Evolutionary conservation across 2,113 vertebrate genomes (phyloP), one percentile per base, ranked within the genome.

Genomic region (Vicugna pacos): DNA sequence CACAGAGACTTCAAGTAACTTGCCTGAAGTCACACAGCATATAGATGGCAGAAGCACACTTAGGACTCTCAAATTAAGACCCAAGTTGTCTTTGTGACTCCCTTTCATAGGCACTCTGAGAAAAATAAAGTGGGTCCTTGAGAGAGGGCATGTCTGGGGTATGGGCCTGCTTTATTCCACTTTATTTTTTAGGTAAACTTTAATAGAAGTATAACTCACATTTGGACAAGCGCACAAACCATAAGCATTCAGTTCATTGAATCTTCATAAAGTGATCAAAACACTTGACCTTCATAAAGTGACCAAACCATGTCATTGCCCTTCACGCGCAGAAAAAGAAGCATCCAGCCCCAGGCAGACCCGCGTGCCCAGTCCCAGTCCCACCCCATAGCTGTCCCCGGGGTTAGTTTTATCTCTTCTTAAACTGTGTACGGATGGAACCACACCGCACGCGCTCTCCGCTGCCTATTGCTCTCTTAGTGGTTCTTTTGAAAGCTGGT

Each of bases 401-500:
- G 0, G 56, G 9, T 8, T 1, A 9, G 1, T n/a, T 7, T 67
- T 4, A 17, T 13, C 56, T 46, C 76, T 46, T 48, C 26, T 30
- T 3, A 20, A 24, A 2, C n/a, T 2, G 7, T 11, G 1, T 1
- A 7, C 28, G 16, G n/a, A 11, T 1, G 20, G 32, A 42, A 1
- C 5, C 32, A 5, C 8, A 16, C n/a, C 3, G 12, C 2, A 2
- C 3, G 5, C 2, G 26, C 2, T 0, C 3, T 50, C 17, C 0
- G 3, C 35, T 9, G 20, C 32, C 26, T 42, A 5, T 65, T 8
- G 3, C 28, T 65, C 5, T 79, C 72, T 24, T 20, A 11, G 1
- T 13, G 3, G 42, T 46, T n/a, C 28, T 50, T 72, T 42, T 30
- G 28, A 15, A 8, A 22, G 22, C 10, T 26, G 22, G 5, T 15